A percentile compares a stretch with the other conserved stretches of the same genome.
These are phyloP conservation scores for Plebejus argus DNA, from an alignment of 2,888 invertebrate genomes.

Conservation along the genomic window DNA sequence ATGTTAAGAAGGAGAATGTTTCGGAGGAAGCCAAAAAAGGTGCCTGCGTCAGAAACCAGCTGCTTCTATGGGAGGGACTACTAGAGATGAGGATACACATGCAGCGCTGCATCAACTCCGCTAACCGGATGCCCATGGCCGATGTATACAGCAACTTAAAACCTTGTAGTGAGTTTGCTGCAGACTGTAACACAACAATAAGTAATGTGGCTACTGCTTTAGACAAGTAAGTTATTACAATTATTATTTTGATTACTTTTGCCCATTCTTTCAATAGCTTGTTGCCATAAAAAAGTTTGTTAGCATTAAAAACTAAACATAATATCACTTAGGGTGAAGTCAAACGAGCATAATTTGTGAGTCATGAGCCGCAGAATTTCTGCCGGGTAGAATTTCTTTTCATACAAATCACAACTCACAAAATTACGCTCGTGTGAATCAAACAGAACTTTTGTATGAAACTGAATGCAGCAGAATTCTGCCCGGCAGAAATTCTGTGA, in stretches of 20 bases:
- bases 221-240: conserved; percentile 70
- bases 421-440: too few relatives aligned
- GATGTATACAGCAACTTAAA: conserved; percentile 74
- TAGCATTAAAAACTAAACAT: too few relatives aligned
- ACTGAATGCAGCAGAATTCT: too few relatives aligned
- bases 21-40: conserved; percentile 84
- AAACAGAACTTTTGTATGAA: too few relatives aligned
- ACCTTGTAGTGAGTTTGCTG: conserved; percentile 74
- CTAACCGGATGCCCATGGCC: conserved; percentile 89
- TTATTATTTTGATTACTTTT: conserved; percentile 9
- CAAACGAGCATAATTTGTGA: too few relatives aligned
- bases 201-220: conserved; percentile 81
- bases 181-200: conserved; percentile 75
- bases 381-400: too few relatives aligned
- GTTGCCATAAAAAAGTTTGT: not conserved
- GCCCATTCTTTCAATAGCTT: not conserved
- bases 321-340: too few relatives aligned
- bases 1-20: conserved; percentile 78
- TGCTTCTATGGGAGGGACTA: conserved; percentile 91
- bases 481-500: too few relatives aligned
- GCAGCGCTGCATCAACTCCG: conserved; percentile 88
- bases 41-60: conserved; percentile 84
- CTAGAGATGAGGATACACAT: conserved; percentile 93
- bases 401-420: too few relatives aligned
- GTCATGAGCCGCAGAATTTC: too few relatives aligned